These are phyloP conservation scores for Eulithis prunata DNA, from an alignment of 2,888 invertebrate species.

Conservation along the genomic window DNA sequence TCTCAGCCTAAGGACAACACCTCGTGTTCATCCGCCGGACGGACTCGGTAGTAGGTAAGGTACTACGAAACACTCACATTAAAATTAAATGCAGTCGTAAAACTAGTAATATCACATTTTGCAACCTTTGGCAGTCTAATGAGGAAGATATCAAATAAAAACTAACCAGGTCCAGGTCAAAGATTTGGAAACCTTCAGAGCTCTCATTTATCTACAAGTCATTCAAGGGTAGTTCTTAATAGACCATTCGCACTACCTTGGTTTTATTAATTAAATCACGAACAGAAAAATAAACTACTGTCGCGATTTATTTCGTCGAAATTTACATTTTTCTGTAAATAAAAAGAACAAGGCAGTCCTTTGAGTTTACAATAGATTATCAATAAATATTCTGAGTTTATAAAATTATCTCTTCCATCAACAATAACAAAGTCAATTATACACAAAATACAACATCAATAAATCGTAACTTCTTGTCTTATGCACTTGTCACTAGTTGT, in stretches of 20 bases:
- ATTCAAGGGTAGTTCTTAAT: constrained; percentile 19
- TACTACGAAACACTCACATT: constrained; percentile 42
- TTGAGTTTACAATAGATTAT: too few species aligned
- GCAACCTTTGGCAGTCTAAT: constrained; percentile 36
- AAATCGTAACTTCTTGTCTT: too few species aligned
- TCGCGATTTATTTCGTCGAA: too few species aligned
- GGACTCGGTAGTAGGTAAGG: background rate
- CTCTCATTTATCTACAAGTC: background rate
- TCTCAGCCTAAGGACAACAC: constrained; percentile 27
- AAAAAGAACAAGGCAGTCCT: too few species aligned
- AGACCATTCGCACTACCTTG: constrained; percentile 6
- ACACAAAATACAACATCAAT: too few species aligned
- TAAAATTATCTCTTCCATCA: too few species aligned
- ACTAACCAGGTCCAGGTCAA: constrained; percentile 6
- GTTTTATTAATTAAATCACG: background rate
- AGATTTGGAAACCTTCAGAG: constrained; percentile 16
- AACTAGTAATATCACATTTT: constrained; percentile 42
- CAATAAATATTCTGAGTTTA: too few species aligned
- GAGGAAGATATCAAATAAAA: constrained; percentile 38
- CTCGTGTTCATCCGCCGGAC: constrained; percentile 46
- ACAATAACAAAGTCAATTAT: too few species aligned
- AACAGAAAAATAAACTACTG: too few species aligned
- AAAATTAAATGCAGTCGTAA: constrained; percentile 43
- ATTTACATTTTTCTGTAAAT: too few species aligned
- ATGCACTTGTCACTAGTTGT: too few species aligned